Evolutionary conservation across 2,797 vertebrate species (phyloP), one percentile per base, ranked within the genome.

Genomic region (Staurois parvus): DNA sequence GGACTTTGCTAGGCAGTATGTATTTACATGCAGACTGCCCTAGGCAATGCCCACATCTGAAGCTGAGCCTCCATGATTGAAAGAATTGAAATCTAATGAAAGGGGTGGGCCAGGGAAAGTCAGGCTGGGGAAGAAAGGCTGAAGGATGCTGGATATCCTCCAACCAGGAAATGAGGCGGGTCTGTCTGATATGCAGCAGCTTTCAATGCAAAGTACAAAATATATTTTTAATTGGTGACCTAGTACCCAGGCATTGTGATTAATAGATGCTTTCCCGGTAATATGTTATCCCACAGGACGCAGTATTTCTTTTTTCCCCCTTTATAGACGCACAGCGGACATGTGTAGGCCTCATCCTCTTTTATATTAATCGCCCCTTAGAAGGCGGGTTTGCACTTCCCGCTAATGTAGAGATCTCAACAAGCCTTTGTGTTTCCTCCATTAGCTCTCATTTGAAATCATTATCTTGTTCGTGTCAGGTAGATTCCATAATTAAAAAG

Each of bases 401-500:
- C 74, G 62, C 45, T 81, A 30, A 15, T 81, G n/a, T 21, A 2
- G 11, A 67, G 76, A 77, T 68, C 73, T 80, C 34, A 21, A 26
- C 21, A 10, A 67, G 21, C 76, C n/a, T 73, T 84, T 84, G 26
- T 19, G 26, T 72, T 30, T 34, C 37, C 26, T 79, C 76, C 69
- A 73, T 79, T 79, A 85, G 76, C 80, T 76, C 26, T 21, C 19
- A 11, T 70, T 56, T 80, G 8, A 48, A 74, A 29, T 62, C 62
- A 75, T 85, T 81, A 76, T 70, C 66, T 42, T 69, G 64, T 76
- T 70, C 45, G 48, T 75, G 74, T 85, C 64, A 59, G 78, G 30
- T 42, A 34, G 64, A 76, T 76, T 76, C 29, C 17, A 29, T 85
- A 70, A 85, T 85, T 85, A 85, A 81, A 70, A 70, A 56, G n/a